Percentiles rank a stretch among this genome's conserved stretches.
Evolutionary conservation across 2,113 vertebrate species (phyloP).

Genomic region (Lepisosteus oculatus): DNA sequence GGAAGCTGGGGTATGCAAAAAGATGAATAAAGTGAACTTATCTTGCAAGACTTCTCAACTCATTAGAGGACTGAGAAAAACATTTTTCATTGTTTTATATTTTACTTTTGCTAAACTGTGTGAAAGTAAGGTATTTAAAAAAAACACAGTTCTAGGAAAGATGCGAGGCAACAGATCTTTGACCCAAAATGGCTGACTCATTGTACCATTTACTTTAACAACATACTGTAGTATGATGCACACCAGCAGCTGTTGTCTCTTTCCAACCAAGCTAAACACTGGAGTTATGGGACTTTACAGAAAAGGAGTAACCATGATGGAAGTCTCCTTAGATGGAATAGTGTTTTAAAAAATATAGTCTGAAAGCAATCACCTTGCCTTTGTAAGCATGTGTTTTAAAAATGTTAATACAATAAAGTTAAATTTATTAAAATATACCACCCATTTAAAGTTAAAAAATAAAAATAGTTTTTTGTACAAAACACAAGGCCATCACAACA

Average conservation of each 20-base stretch:
- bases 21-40: background rate
- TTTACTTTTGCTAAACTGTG: background rate
- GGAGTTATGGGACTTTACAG: conserved; percentile 35
- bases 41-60: background rate
- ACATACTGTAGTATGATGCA: conserved; percentile 13
- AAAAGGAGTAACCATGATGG: conserved; percentile 17
- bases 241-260: background rate
- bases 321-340: background rate
- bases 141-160: conserved; percentile 25
- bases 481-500: too few species aligned
- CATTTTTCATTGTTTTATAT: background rate
- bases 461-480: too few species aligned
- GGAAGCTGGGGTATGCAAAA: too few species aligned
- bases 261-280: background rate
- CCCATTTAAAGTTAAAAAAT: too few species aligned
- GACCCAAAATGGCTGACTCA: conserved; percentile 44
- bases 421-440: too few species aligned
- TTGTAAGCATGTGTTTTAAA: too few species aligned
- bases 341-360: too few species aligned
- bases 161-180: conserved; percentile 41
- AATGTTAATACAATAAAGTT: too few species aligned
- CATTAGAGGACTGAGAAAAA: background rate
- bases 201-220: conserved; percentile 20
- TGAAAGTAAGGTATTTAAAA: background rate
- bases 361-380: too few species aligned